phyloP scores from a whole-genome alignment of 2,888 invertebrate species.

The Himalopsyche kuldschensis region DNA sequence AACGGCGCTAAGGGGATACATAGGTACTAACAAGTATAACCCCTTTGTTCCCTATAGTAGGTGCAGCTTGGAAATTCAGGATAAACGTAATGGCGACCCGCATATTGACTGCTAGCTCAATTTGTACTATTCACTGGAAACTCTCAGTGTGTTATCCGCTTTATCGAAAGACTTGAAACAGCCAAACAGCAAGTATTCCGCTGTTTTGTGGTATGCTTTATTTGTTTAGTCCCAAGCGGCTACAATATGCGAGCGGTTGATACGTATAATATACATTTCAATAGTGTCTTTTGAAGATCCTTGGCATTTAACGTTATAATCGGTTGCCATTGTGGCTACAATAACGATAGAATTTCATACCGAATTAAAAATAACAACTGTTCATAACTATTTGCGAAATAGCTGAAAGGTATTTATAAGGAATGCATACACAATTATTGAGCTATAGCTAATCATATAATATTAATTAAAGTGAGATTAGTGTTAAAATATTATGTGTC shows the following conservation, averaged over 20 bases:
- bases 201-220: neutral
- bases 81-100: constrained; percentile 3
- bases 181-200: neutral
- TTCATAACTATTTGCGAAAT: no score
- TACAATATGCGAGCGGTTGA: neutral
- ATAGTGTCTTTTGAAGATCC: no score
- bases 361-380: no score
- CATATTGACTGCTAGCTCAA: constrained; percentile 13
- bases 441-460: no score
- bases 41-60: neutral
- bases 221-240: neutral
- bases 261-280: neutral
- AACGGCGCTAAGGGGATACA: neutral
- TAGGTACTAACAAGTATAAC: neutral
- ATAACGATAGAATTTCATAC: no score
- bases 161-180: neutral
- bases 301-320: no score
- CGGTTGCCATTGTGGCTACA: no score
- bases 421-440: no score
- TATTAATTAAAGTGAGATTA: no score
- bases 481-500: no score
- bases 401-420: no score
- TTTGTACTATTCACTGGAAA: constrained; percentile 6
- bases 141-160: constrained; percentile 5
- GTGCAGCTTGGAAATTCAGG: neutral